Conservation (phyloP, 2,797 vertebrate species). For the Florisuga fusca region DNA sequence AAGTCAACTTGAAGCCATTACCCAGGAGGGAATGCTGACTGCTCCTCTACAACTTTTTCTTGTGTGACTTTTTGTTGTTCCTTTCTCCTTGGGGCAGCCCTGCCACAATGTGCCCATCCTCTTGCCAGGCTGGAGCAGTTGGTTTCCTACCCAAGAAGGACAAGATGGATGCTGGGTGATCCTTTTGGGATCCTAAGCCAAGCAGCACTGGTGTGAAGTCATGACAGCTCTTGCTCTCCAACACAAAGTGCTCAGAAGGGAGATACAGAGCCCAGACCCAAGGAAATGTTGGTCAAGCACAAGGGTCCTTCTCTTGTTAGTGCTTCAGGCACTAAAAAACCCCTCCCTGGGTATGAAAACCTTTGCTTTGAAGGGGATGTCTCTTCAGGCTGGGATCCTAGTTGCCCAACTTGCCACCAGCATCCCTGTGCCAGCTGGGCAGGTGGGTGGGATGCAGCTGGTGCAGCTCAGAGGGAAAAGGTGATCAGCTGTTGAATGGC, state of each 20-base stretch:
- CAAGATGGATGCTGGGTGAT: background rate
- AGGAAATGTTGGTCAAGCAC: background rate
- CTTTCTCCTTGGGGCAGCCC: too few species aligned
- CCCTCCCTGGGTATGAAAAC: fast-evolving
- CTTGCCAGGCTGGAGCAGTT: too few species aligned
- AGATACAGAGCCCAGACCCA: background rate
- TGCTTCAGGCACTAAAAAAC: background rate
- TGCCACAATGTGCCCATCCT: too few species aligned
- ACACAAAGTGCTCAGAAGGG: background rate
- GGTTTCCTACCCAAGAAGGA: background rate
- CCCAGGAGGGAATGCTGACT: too few species aligned
- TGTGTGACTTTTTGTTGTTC: too few species aligned
- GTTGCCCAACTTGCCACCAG: background rate
- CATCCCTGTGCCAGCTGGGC: fast-evolving
- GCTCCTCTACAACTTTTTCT: too few species aligned
- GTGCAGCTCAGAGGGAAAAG: slow-evolving; percentile 1
- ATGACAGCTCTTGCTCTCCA: background rate
- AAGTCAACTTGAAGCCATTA: too few species aligned
- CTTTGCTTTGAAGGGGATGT: background rate
- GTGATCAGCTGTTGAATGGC: background rate
- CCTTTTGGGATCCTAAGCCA: background rate
- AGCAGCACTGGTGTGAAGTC: fast-evolving
- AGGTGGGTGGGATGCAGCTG: background rate
- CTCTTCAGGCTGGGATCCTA: background rate
- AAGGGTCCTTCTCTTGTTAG: background rate